Percentiles rank a stretch among this genome's conserved stretches.
phyloP scores from a whole-genome alignment of 1,140 invertebrate genomes.

The Cyclina sinensis region DNA sequence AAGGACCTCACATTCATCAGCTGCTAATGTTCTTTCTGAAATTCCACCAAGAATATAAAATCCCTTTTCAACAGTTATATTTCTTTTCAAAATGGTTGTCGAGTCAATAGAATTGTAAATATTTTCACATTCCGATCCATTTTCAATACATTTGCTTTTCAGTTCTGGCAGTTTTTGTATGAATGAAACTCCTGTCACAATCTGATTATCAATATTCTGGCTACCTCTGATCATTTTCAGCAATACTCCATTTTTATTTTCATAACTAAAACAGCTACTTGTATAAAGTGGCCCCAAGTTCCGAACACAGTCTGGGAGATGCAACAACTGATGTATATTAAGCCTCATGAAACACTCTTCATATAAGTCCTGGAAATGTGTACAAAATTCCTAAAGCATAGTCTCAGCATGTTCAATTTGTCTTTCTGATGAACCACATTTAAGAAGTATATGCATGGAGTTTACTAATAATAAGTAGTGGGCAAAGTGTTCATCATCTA shows the following conservation, averaged over 20 bases:
- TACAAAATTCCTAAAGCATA: slow-evolving; percentile 52
- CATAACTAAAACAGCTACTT: too few species aligned
- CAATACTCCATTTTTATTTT: slow-evolving; percentile 65
- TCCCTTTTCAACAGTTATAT: slow-evolving; percentile 14
- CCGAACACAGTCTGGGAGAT: slow-evolving; percentile 69
- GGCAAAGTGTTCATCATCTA: neutral
- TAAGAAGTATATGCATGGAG: slow-evolving; percentile 60
- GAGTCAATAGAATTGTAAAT: slow-evolving; percentile 11
- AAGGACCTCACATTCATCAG: slow-evolving; percentile 18
- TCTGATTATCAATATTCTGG: slow-evolving; percentile 68
- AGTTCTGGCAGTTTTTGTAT: slow-evolving; percentile 64
- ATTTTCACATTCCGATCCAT: slow-evolving; percentile 20
- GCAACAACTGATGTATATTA: slow-evolving; percentile 72
- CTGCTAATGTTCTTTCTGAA: neutral
- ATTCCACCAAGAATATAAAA: slow-evolving; percentile 32
- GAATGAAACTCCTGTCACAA: slow-evolving; percentile 66
- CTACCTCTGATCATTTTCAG: slow-evolving; percentile 69
- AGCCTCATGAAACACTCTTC: slow-evolving; percentile 59
- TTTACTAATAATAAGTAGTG: slow-evolving; percentile 40
- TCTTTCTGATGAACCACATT: slow-evolving; percentile 46
- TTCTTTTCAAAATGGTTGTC: neutral
- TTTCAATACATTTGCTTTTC: slow-evolving; percentile 22
- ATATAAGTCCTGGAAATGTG: slow-evolving; percentile 43
- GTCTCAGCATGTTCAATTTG: slow-evolving; percentile 56
- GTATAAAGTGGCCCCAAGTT: slow-evolving; percentile 69